Evolutionary conservation across 2,888 invertebrate genomes (phyloP), one percentile per base, ranked within the genome.

Genomic region (Lapara coniferarum): DNA sequence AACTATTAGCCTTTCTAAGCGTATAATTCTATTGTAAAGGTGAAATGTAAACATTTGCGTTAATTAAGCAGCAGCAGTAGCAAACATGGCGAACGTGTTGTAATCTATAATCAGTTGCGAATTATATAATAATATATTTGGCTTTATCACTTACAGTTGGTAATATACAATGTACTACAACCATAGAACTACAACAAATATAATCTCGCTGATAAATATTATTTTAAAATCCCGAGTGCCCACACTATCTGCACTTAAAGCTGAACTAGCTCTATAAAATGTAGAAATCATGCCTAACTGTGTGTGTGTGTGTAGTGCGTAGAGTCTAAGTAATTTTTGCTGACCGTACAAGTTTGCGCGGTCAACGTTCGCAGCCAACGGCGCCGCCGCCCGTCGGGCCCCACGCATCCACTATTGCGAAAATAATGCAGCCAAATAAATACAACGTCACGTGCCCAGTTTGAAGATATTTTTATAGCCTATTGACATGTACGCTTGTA

Each of bases 361-460:
- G 91, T 92, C 92, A 91, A 88, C 77, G 91, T 77, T 85, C 91
- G 85, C 79, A 71, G 74, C 76, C 75, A 74, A 78, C 79, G 77
- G 73, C 78, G 72, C 78, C 79, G 75, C 77, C 81, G 84, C 84
- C 81, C 77, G 72, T 68, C 81, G 84, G 88, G 89, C 89, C 89
- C 80, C 90, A 85, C 85, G 83, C 84, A 79, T 80, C 77, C 78
- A 81, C 78, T 81, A 81, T 85, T 82, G 89, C 89, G 85, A 87
- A 90, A 88, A 91, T 90, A 89, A 87, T 88, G 69, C 69, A 66
- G 19, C 44, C 69, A 56, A 69, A 56, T 73, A 76, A 77, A 63
- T 63, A 63, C 46, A 78, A 78, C 80, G 78, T 78, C 82, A 81
- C 78, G 76, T 77, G 76, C 72, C 74, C 77, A 77, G 79, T 85